These are phyloP conservation scores for Lepetodrilus schrolli DNA, from an alignment of 2,888 invertebrate species.

Conservation along the genomic window DNA sequence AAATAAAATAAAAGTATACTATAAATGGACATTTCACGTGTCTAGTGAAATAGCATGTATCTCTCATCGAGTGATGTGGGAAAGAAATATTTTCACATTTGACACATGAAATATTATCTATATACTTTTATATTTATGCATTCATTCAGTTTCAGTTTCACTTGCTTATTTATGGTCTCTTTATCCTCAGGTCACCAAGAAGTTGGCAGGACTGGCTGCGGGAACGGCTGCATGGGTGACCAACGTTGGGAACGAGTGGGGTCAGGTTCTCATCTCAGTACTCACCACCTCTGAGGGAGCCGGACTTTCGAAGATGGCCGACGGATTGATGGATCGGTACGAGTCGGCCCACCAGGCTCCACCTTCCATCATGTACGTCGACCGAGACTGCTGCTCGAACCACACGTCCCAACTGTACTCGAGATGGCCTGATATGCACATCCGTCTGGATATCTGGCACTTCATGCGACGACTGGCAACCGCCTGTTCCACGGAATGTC, in stretches of 20 bases:
- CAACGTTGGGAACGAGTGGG: conserved; percentile 53
- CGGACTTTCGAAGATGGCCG: conserved; percentile 42
- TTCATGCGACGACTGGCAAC: conserved; percentile 49
- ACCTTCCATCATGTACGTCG: conserved; percentile 52
- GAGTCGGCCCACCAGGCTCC: conserved; percentile 39
- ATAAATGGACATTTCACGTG: too few relatives aligned
- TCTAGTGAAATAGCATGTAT: too few relatives aligned
- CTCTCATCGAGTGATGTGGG: too few relatives aligned
- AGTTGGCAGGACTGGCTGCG: not conserved
- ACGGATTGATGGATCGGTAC: conserved; percentile 46
- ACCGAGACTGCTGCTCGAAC: conserved; percentile 58
- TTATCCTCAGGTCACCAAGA: not conserved
- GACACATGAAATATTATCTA: not conserved
- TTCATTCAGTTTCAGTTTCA: not conserved
- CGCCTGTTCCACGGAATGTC: conserved; percentile 43
- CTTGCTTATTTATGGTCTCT: not conserved
- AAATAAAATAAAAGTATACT: too few relatives aligned
- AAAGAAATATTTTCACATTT: not conserved
- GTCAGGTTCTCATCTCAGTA: conserved; percentile 49
- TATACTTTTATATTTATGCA: not conserved
- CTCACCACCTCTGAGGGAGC: conserved; percentile 47
- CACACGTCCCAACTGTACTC: conserved; percentile 17
- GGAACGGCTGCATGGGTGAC: conserved; percentile 28
- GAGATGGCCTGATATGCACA: conserved; percentile 41
- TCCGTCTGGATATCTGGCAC: conserved; percentile 54